Conservation (phyloP, 2,797 vertebrate genomes). For the Aphelocoma californica region DNA sequence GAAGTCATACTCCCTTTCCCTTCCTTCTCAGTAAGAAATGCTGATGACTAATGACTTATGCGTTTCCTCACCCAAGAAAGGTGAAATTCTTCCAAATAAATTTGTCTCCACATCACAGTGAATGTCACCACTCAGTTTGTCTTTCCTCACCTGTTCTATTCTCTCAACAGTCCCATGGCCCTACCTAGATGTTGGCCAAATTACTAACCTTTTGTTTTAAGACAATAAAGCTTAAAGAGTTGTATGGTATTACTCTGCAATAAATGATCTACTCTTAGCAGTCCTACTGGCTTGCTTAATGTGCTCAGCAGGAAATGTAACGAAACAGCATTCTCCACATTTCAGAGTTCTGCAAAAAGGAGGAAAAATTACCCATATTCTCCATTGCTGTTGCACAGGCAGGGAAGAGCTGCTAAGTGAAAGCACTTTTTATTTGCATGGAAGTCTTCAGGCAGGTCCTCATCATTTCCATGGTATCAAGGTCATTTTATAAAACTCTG, state of each 20-base stretch:
- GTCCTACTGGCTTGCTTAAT: not conserved
- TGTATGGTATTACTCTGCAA: not conserved
- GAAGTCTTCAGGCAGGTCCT: not conserved
- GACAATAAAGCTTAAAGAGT: not conserved
- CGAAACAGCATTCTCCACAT: not conserved
- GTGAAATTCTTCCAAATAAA: constrained; percentile 9
- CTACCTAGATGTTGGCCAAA: not conserved
- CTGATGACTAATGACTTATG: constrained; percentile 28
- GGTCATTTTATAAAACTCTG: not conserved
- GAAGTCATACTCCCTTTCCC: constrained; percentile 2
- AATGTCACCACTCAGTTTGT: not conserved
- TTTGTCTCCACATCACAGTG: not conserved
- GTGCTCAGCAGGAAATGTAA: not conserved
- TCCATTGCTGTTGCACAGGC: not conserved
- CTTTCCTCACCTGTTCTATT: not conserved
- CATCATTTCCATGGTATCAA: not conserved
- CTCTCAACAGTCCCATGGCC: not conserved
- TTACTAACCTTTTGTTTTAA: not conserved
- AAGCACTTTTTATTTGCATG: not conserved
- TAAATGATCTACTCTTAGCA: not conserved
- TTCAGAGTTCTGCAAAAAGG: not conserved
- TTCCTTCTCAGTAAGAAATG: constrained; percentile 7
- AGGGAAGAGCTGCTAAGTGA: not conserved
- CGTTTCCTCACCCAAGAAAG: constrained; percentile 7
- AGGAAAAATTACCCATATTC: not conserved